Evolutionary conservation across 2,113 vertebrate species (phyloP).

Genomic region (Bufo gargarizans): DNA sequence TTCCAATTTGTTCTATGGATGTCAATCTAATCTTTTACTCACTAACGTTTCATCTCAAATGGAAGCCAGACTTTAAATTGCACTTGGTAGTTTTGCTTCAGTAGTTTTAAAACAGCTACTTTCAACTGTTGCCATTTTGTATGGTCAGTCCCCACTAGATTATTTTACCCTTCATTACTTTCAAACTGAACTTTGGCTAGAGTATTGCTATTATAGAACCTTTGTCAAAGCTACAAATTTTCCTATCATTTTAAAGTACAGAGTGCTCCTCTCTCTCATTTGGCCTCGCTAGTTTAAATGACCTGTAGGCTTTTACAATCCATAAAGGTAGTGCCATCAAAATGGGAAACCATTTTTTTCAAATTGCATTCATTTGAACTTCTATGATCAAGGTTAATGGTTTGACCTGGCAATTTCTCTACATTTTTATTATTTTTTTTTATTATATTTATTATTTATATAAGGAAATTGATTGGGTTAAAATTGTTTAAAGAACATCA

Average conservation of each 20-base stretch:
- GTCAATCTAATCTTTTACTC: slow-evolving; percentile 56
- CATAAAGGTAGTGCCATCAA: slow-evolving; percentile 62
- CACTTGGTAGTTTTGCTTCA: slow-evolving; percentile 59
- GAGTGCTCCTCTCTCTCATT: slow-evolving; percentile 56
- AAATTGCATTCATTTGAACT: slow-evolving; percentile 67
- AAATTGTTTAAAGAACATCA: slow-evolving; percentile 65
- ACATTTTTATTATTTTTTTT: slow-evolving; percentile 43
- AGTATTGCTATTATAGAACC: slow-evolving; percentile 65
- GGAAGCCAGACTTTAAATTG: slow-evolving; percentile 61
- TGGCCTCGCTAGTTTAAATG: slow-evolving; percentile 63
- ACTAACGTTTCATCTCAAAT: slow-evolving; percentile 50
- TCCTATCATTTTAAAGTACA: slow-evolving; percentile 65
- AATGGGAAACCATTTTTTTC: slow-evolving; percentile 61
- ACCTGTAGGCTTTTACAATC: slow-evolving; percentile 59
- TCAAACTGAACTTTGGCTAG: slow-evolving; percentile 68
- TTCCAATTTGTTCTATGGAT: slow-evolving; percentile 32
- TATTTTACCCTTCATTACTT: slow-evolving; percentile 74
- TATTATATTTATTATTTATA: slow-evolving; percentile 61
- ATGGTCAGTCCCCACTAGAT: slow-evolving; percentile 64
- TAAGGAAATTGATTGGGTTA: slow-evolving; percentile 64
- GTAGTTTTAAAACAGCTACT: slow-evolving; percentile 64
- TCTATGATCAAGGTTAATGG: slow-evolving; percentile 61
- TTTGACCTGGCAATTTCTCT: slow-evolving; percentile 64
- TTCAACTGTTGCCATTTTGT: slow-evolving; percentile 67
- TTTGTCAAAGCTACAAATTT: slow-evolving; percentile 64